Percentiles rank a stretch among this genome's conserved stretches.
These are phyloP conservation scores for Alosa alosa DNA, from an alignment of 2,113 vertebrate species.

Conservation along the genomic window DNA sequence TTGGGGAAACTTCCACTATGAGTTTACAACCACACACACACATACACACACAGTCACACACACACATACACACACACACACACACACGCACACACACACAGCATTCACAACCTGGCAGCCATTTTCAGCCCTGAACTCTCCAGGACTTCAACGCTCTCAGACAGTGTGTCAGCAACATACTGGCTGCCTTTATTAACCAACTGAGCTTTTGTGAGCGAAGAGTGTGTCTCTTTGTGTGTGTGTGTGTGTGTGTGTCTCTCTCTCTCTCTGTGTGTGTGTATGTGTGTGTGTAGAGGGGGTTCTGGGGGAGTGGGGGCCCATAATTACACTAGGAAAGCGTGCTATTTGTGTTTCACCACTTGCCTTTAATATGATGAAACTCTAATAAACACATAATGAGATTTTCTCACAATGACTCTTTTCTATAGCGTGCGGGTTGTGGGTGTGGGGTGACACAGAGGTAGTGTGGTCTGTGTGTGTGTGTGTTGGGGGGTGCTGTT, in stretches of 20 bases:
- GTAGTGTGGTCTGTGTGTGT: slow-evolving; percentile 6
- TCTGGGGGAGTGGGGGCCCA: slow-evolving; percentile 25
- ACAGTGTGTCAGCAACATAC: slow-evolving; percentile 12
- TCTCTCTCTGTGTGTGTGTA: background rate
- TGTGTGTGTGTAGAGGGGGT: background rate
- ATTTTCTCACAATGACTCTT: slow-evolving; percentile 62
- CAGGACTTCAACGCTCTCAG: background rate
- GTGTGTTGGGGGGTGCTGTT: background rate
- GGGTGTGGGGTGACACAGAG: background rate
- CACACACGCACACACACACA: background rate
- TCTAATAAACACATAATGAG: slow-evolving; percentile 55
- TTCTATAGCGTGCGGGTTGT: slow-evolving; percentile 42
- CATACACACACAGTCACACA: slow-evolving; percentile 12
- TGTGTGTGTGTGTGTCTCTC: background rate
- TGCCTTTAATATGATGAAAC: slow-evolving; percentile 51
- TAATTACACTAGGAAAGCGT: slow-evolving; percentile 39
- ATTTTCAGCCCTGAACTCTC: slow-evolving; percentile 3
- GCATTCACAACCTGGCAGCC: background rate
- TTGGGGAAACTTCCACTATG: slow-evolving; percentile 38
- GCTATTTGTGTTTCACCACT: slow-evolving; percentile 58
- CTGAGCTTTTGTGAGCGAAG: slow-evolving; percentile 2
- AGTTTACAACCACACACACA: slow-evolving; percentile 24
- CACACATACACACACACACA: slow-evolving; percentile 4
- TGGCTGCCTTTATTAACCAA: slow-evolving; percentile 13
- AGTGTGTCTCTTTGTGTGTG: background rate